Evolutionary conservation across 1,140 invertebrate genomes (phyloP), one percentile per base, ranked within the genome.

Genomic region (Eueides isabella): DNA sequence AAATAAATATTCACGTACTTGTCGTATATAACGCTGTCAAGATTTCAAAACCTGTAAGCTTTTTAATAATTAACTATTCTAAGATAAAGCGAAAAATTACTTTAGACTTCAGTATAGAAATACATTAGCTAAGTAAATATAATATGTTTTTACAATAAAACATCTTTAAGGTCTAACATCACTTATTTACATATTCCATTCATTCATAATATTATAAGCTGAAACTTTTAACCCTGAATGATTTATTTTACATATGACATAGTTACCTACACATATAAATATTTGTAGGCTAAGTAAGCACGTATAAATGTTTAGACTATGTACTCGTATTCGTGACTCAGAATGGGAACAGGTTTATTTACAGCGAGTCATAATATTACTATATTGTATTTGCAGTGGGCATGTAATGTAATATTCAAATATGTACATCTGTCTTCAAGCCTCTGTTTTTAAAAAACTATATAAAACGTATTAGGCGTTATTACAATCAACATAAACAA

Each of bases 281-380:
- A 31, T 31, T 19, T 31, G 61, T 9, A 63, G n/a, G 14, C 16
- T 30, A 30, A 29, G 26, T 61, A 61, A 14, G 14, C 29, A 30
- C 5, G n/a, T 28, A 35, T 14, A 28, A 23, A 26, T 26, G 19
- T 55, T 26, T 55, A 26, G 9, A 55, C 23, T 55, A 12, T 55
- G 23, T 55, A 55, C 48, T 23, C 2, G 55, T 61, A 61, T 11
- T 30, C 23, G 23, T 72, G 71, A 72, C 28, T 73, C 55, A 67
- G 55, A 61, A 62, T 28, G 30, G 64, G 35, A 73, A 73, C 64
- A 38, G 71, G 71, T 73, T 73, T 73, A 73, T 73, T 73, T 73
- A 12, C 26, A 19, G 5, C 61, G 65, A 73, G 55, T 73, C 71
- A 73, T 61, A 64, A 35, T 16, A 73, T 67, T 33, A 67, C 44